phyloP scores from a whole-genome alignment of 2,888 invertebrate genomes.

The Drosophila birchii region DNA sequence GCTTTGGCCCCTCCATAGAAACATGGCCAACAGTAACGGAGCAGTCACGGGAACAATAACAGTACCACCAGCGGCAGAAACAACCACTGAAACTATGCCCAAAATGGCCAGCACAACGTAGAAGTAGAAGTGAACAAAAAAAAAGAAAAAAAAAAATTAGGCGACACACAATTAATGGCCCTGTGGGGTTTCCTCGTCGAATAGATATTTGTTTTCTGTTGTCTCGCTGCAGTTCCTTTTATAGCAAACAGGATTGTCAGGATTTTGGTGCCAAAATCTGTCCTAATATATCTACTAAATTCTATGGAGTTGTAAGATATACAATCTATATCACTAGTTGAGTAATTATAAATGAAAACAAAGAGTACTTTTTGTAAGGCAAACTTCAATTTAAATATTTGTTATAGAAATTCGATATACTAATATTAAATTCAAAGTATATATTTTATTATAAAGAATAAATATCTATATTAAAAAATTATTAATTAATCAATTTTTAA shows the following conservation, averaged over 20 bases:
- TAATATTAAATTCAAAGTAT: neutral
- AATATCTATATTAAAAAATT: too few species aligned
- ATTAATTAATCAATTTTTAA: too few species aligned
- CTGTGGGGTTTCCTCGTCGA: slow-evolving; percentile 75
- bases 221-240: slow-evolving; percentile 8
- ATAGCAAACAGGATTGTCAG: slow-evolving; percentile 11
- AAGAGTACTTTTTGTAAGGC: neutral
- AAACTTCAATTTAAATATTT: neutral
- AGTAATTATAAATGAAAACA: neutral
- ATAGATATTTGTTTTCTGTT: slow-evolving; percentile 44
- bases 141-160: slow-evolving; percentile 62
- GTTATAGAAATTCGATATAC: neutral
- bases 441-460: neutral
- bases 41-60: slow-evolving; percentile 46
- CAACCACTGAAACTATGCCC: slow-evolving; percentile 34
- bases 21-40: slow-evolving; percentile 58
- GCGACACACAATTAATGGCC: slow-evolving; percentile 78
- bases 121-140: slow-evolving; percentile 38
- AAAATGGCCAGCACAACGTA: slow-evolving; percentile 50
- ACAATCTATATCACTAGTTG: neutral
- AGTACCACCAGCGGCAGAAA: slow-evolving; percentile 21
- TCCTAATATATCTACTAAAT: slow-evolving; percentile 12
- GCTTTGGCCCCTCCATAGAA: slow-evolving; percentile 67
- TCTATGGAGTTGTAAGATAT: neutral
- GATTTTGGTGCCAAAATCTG: slow-evolving; percentile 19